Evolutionary conservation across 2,113 vertebrate genomes (phyloP).

Genomic region (Amphilophus citrinellus): DNA sequence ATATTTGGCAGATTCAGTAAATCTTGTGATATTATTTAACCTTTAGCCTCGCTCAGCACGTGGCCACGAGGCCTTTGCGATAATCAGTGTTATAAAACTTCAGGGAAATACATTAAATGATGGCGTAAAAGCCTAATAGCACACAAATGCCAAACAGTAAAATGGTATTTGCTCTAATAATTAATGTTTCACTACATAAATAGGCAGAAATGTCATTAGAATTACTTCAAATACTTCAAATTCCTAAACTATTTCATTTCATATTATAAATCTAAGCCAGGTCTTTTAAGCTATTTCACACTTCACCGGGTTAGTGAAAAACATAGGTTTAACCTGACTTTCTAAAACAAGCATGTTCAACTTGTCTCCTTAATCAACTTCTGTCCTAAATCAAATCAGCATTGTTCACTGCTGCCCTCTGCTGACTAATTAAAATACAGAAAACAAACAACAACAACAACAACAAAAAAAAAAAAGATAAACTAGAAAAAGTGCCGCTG

Average conservation of each 20-base stretch:
- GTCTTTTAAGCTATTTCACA: not conserved
- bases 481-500: not conserved
- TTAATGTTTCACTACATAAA: constrained; percentile 1
- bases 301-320: not conserved
- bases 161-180: constrained; percentile 1
- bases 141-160: not conserved
- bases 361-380: constrained; percentile 70
- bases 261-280: not conserved
- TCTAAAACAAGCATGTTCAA: no score
- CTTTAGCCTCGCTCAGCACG: not conserved
- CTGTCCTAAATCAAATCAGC: constrained; percentile 74
- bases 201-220: constrained; percentile 27
- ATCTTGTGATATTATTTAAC: constrained; percentile 20
- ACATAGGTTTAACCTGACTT: no score
- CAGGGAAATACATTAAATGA: not conserved
- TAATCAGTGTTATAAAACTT: constrained; percentile 11
- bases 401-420: constrained; percentile 90
- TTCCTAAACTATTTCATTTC: not conserved
- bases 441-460: not conserved
- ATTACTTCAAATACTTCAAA: not conserved
- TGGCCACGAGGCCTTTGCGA: constrained; percentile 3
- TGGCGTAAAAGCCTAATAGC: not conserved
- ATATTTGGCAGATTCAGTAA: not conserved
- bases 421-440: constrained; percentile 81
- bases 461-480: not conserved